These are phyloP conservation scores for Theretra japonica DNA, from an alignment of 2,888 invertebrate genomes.

Conservation along the genomic window DNA sequence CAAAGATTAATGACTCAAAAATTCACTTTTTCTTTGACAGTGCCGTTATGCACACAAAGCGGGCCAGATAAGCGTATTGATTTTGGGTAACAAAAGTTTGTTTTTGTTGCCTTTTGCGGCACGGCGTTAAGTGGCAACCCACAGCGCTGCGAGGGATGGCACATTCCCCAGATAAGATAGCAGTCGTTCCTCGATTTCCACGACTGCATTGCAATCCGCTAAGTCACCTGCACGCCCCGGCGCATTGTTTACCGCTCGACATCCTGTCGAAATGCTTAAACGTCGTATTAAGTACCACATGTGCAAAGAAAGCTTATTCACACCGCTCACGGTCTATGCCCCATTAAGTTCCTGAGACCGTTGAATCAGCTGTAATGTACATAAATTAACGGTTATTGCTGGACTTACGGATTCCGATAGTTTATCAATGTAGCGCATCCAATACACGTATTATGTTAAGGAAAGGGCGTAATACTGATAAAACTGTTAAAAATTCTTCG, in stretches of 20 bases:
- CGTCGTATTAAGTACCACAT: not conserved
- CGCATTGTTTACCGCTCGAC: conserved; percentile 43
- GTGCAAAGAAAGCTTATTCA: conserved; percentile 4
- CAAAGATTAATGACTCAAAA: conserved; percentile 65
- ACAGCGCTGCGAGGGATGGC: conserved; percentile 67
- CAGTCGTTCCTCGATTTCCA: conserved; percentile 48
- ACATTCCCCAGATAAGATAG: conserved; percentile 81
- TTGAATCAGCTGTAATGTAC: conserved; percentile 19
- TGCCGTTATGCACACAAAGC: conserved; percentile 68
- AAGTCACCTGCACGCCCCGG: conserved; percentile 59
- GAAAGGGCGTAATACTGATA: not conserved
- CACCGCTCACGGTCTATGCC: not conserved
- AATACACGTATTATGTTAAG: not conserved
- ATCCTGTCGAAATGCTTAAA: conserved; percentile 44
- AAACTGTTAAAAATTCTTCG: not conserved
- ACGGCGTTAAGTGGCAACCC: conserved; percentile 74
- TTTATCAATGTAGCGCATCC: conserved; percentile 8
- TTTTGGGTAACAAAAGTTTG: conserved; percentile 70
- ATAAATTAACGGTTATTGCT: conserved; percentile 11
- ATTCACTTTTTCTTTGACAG: conserved; percentile 55
- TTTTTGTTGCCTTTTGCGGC: conserved; percentile 64
- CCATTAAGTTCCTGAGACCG: conserved; percentile 1
- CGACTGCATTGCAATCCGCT: conserved; percentile 70
- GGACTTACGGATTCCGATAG: not conserved
- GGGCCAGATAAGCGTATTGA: conserved; percentile 69